Percentiles rank a stretch among this genome's conserved stretches.
These are phyloP conservation scores for Neogobius melanostomus DNA, from an alignment of 2,113 vertebrate genomes.

Conservation along the genomic window DNA sequence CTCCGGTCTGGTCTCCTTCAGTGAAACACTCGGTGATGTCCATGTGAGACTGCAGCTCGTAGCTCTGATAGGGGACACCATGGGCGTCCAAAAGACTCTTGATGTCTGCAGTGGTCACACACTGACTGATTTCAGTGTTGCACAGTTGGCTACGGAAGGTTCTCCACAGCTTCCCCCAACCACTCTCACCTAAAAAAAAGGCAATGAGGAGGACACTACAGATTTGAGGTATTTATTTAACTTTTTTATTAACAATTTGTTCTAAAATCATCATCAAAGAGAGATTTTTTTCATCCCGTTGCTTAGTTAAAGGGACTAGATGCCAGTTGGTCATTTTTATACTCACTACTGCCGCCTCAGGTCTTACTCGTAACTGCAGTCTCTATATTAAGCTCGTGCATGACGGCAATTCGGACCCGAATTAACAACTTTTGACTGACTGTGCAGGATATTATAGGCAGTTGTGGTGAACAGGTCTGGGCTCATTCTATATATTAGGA, in stretches of 20 bases:
- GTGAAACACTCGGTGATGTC: slow-evolving; percentile 91
- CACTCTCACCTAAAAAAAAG: slow-evolving; percentile 79
- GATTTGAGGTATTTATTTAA: background rate
- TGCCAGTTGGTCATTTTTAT: too few relatives aligned
- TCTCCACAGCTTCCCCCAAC: slow-evolving; percentile 83
- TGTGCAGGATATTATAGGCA: too few relatives aligned
- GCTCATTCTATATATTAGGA: too few relatives aligned
- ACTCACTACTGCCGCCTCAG: too few relatives aligned
- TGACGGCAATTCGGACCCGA: too few relatives aligned
- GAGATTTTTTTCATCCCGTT: too few relatives aligned
- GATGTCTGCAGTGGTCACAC: slow-evolving; percentile 78
- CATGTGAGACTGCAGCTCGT: slow-evolving; percentile 81
- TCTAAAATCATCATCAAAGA: too few relatives aligned
- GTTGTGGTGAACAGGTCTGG: too few relatives aligned
- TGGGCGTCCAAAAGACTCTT: slow-evolving; percentile 75
- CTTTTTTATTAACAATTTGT: background rate
- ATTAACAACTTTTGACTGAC: too few relatives aligned
- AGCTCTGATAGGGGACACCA: slow-evolving; percentile 75
- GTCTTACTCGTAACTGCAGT: too few relatives aligned
- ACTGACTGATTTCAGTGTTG: slow-evolving; percentile 71
- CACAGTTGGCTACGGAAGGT: slow-evolving; percentile 51
- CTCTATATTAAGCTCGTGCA: too few relatives aligned
- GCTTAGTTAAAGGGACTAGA: too few relatives aligned
- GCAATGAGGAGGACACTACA: background rate
- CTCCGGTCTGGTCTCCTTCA: slow-evolving; percentile 82